These are phyloP conservation scores for Hylaeus volcanicus DNA, from an alignment of 1,140 invertebrate species.

Conservation along the genomic window DNA sequence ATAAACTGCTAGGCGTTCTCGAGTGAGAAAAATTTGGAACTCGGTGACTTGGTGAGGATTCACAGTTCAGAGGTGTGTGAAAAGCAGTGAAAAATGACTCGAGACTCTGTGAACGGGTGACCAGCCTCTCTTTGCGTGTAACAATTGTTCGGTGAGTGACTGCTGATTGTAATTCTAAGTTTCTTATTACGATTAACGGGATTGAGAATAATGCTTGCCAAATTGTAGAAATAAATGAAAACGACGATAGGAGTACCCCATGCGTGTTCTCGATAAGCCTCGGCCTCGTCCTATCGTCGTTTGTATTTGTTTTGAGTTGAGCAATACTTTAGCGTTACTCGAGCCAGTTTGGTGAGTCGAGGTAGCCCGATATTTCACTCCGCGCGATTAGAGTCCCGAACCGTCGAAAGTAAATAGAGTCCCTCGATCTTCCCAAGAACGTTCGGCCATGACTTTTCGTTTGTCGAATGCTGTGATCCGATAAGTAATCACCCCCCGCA, in stretches of 20 bases:
- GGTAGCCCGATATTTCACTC: background rate
- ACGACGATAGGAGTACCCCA: no score
- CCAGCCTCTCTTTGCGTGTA: background rate
- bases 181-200: background rate
- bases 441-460: background rate
- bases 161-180: background rate
- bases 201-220: no score
- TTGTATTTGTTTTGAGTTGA: no score
- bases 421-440: background rate
- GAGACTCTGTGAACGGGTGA: background rate
- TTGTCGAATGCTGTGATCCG: conserved; percentile 4
- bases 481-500: background rate
- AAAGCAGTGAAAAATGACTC: background rate
- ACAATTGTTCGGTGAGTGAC: background rate
- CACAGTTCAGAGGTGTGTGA: background rate
- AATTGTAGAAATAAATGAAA: no score
- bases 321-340: no score
- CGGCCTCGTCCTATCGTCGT: no score
- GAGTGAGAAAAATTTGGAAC: background rate
- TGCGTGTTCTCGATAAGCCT: no score
- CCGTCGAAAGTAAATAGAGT: background rate
- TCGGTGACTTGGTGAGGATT: no score
- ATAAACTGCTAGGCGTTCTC: background rate
- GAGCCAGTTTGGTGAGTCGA: no score
- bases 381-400: no score